phyloP scores from a whole-genome alignment of 2,888 invertebrate species.

The Himalopsyche anomala region DNA sequence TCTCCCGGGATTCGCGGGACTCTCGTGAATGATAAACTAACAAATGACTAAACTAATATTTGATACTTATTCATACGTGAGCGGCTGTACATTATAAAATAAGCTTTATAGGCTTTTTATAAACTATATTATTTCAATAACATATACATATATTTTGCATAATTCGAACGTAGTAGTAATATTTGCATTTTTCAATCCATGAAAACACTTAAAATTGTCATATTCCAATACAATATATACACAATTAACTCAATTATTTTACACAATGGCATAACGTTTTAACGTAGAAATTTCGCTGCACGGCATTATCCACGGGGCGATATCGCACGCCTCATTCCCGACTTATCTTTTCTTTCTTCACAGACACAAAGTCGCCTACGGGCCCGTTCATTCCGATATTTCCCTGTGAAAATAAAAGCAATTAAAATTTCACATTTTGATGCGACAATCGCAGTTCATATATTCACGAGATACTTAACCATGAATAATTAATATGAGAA shows the following conservation, averaged over 20 bases:
- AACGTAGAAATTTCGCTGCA: constrained; percentile 9
- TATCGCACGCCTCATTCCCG: background rate
- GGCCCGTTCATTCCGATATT: constrained; percentile 8
- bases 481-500: too few relatives aligned
- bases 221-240: constrained; percentile 40
- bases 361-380: background rate
- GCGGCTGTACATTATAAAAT: constrained; percentile 58
- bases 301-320: background rate
- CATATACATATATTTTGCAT: constrained; percentile 45
- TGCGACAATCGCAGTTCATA: background rate
- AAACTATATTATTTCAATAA: constrained; percentile 56
- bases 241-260: constrained; percentile 16
- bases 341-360: background rate
- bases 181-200: constrained; percentile 49
- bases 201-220: constrained; percentile 45
- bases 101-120: constrained; percentile 55
- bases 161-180: constrained; percentile 55
- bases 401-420: constrained; percentile 44
- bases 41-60: constrained; percentile 17
- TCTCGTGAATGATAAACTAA: constrained; percentile 2
- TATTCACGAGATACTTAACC: too few relatives aligned
- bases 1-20: background rate
- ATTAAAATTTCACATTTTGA: constrained; percentile 7
- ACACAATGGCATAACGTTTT: constrained; percentile 33
- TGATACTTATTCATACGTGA: constrained; percentile 47